Evolutionary conservation across 2,888 invertebrate species (phyloP), one percentile per base, ranked within the genome.

Genomic region (Diarsia dahlii): DNA sequence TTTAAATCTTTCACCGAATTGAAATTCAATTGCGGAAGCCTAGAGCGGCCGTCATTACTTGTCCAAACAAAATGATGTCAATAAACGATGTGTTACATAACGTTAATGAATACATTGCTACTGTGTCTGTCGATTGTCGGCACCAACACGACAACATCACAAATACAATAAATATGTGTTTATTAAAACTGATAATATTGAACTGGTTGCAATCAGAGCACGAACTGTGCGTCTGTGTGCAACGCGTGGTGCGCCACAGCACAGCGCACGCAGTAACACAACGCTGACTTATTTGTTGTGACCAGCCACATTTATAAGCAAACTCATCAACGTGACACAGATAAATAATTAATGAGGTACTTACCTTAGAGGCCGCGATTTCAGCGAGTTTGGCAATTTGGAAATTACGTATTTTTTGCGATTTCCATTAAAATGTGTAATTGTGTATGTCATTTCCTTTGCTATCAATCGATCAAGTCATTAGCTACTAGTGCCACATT

Each of bases 1-100:
- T 71, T 84, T 60, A 69, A 71, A 82, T 69, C 52, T 76, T 71
- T 81, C 56, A 84, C 52, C 69, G 62, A 80, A 66, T 67, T 34
- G 46, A 54, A 62, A 66, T 66, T 67, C 50, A 48, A 76, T 64
- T 34, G 60, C 85, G 81, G 84, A 76, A 76, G 56, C 39, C 10
- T 56, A 48, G 28, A 64, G 2, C 34, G 60, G 54, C 46, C 15
- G 20, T 52, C 34, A 50, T 52, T 71, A 65, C 45, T 76, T 66
- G 71, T 80, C 48, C 28, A 50, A 63, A 70, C 45, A 50, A 58
- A 63, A 39, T 45, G 34, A 52, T 74, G 66, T 71, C 74, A 66
- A 60, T 50, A 56, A 45, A 52, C 50, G 34, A 69, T 23, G 52
- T 28, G 15, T 84, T 79, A 63, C 62, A 69, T 81, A 73, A 81